Base-by-base conservation (phyloP, 2,113 vertebrate species). In the Catharus fuscescens region DNA sequence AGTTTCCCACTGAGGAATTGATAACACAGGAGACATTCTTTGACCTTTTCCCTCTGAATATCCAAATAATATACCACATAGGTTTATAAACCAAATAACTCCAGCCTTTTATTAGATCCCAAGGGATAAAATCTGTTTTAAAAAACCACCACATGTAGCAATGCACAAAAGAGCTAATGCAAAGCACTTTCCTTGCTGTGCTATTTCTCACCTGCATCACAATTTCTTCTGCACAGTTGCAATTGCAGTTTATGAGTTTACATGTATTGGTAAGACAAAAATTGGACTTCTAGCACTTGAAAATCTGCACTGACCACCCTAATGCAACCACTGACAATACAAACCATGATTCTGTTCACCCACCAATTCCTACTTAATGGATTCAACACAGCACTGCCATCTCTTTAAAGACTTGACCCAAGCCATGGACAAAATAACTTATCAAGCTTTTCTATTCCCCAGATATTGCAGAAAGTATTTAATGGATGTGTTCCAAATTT, bases 31-130 rank as follows among this genome's bases (percentile, higher is more conserved):
- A 96, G 95, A 97, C 89, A 94, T 97, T 97, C 92, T 97, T 91
- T 93, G 89, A 96, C 94, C 93, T 97, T 97, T 97, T 97, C 91
- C 92, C 95, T 96, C 92, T 96, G 96, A 96, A 96, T 97, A 97
- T 80, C 96, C 97, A 98, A 97, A 98, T 95, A 97, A 97, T 92
- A 96, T 66, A 95, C 92, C 88, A 92, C 66, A 79, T 25, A 80
- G 96, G 96, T 96, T 96, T 97, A 98, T 96, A 97, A 97, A 96
- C 91, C 71, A 95, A 96, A 32, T 82, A 97, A 93, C 82, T 90
- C 90, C 74, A 94, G 94, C 74, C 95, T 97, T 97, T 97, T 96
- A 97, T 97, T 97, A 96, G 93, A 97, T 97, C 95, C 97, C 92
- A 96, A 97, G 88, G 96, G 96, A 97, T 92, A 96, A 97, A 97